Conservation (phyloP, 2,888 invertebrate species). For the Formica aserva region DNA sequence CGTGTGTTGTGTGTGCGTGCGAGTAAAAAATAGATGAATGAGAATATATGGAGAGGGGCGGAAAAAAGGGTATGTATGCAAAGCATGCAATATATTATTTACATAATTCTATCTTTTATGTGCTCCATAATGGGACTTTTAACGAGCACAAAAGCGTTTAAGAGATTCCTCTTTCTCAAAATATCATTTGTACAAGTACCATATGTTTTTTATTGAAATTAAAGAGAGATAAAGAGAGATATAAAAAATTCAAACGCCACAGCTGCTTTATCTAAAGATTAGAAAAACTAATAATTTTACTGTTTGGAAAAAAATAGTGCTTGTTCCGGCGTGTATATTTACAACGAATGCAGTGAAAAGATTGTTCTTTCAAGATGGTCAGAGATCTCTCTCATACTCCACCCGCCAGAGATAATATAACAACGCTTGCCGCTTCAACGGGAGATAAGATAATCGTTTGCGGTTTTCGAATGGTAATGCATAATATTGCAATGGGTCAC, state of each 20-base stretch:
- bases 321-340: slow-evolving; percentile 62
- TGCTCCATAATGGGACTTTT: slow-evolving; percentile 10
- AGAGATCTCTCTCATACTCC: background rate
- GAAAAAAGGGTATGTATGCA: slow-evolving; percentile 1
- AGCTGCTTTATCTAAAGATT: background rate
- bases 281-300: background rate
- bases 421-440: slow-evolving; percentile 25
- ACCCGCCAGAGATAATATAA: slow-evolving; percentile 1
- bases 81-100: slow-evolving; percentile 24
- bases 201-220: background rate
- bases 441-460: slow-evolving; percentile 47
- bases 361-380: slow-evolving; percentile 58
- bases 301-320: background rate
- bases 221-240: background rate
- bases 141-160: slow-evolving; percentile 6
- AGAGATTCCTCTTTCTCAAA: slow-evolving; percentile 1
- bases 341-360: slow-evolving; percentile 55
- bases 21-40: slow-evolving; percentile 43
- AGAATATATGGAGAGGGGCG: background rate
- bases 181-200: background rate
- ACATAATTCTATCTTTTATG: slow-evolving; percentile 38
- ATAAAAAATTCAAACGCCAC: background rate
- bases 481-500: slow-evolving; percentile 45
- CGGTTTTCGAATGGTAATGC: slow-evolving; percentile 56
- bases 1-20: background rate